These are phyloP conservation scores for Myathropa florea DNA, from an alignment of 2,888 invertebrate genomes.

Conservation along the genomic window DNA sequence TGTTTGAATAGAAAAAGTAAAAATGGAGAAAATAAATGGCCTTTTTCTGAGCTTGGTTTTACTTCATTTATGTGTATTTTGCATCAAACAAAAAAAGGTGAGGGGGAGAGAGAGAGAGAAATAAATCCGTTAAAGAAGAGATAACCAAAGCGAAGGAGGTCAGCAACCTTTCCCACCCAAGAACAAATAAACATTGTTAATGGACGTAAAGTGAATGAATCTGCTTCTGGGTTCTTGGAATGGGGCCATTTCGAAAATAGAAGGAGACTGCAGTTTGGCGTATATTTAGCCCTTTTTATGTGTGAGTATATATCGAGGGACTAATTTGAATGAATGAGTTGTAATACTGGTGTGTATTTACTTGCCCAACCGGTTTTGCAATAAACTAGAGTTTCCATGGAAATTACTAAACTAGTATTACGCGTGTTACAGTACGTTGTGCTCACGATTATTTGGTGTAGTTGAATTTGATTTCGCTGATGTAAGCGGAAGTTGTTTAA, in stretches of 20 bases:
- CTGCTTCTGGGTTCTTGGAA: conserved; percentile 27
- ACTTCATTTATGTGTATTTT: background rate
- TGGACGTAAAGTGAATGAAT: conserved; percentile 43
- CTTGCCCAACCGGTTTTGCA: conserved; percentile 46
- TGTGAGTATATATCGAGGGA: background rate
- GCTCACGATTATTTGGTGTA: background rate
- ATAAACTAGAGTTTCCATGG: background rate
- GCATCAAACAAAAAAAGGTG: conserved; percentile 13
- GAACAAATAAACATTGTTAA: conserved; percentile 42
- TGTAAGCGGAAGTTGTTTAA: conserved; percentile 13
- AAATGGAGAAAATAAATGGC: conserved; percentile 49
- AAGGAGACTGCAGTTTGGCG: conserved; percentile 8
- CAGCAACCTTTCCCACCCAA: conserved; percentile 27
- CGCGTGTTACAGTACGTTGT: background rate
- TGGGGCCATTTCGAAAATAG: conserved; percentile 2
- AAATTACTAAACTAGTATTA: conserved; percentile 9
- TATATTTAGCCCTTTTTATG: background rate
- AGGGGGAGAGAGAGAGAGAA: background rate
- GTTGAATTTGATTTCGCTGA: background rate
- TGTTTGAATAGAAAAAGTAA: conserved; percentile 55
- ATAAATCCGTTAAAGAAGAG: conserved; percentile 61
- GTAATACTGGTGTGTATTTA: conserved; percentile 9
- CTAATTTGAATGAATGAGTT: background rate
- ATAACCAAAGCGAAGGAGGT: conserved; percentile 42
- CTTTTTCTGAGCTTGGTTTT: conserved; percentile 5